Evolutionary conservation across 1,140 invertebrate species (phyloP).

Genomic region (Lutraria rhynchaena): DNA sequence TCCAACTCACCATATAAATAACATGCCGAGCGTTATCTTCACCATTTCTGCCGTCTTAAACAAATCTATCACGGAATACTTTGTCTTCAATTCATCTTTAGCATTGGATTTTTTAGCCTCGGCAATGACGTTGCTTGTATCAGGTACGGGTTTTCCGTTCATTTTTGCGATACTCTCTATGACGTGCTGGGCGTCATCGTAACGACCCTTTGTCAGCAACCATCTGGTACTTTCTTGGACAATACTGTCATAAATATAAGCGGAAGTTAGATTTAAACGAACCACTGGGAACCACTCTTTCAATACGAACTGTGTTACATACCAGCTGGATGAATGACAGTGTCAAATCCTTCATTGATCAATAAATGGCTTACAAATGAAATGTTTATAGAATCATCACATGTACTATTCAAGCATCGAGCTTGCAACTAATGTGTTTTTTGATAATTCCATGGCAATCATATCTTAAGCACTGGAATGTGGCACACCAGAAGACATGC

Average conservation of each 20-base stretch:
- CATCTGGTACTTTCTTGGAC: constrained; percentile 32
- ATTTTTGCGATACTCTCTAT: constrained; percentile 27
- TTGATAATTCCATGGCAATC: no score
- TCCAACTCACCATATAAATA: constrained; percentile 35
- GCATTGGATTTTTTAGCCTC: background rate
- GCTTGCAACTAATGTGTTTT: no score
- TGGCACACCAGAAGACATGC: no score
- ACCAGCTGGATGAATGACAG: no score
- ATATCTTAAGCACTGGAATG: no score
- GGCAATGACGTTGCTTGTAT: constrained; percentile 1
- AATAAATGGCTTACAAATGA: no score
- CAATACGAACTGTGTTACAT: no score
- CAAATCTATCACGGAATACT: constrained; percentile 32
- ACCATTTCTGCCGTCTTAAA: constrained; percentile 22
- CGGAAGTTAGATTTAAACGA: no score
- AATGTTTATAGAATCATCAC: no score
- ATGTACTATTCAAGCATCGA: no score
- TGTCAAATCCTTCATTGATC: no score
- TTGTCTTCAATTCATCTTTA: background rate
- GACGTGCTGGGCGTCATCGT: constrained; percentile 28
- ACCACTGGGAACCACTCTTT: no score
- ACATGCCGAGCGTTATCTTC: constrained; percentile 15
- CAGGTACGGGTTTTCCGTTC: constrained; percentile 32
- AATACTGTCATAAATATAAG: constrained; percentile 4
- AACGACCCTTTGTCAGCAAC: constrained; percentile 33